A percentile compares a stretch with the other conserved stretches of the same genome.
Evolutionary conservation across 2,113 vertebrate genomes (phyloP).

Genomic region (Platycercus adscitus): DNA sequence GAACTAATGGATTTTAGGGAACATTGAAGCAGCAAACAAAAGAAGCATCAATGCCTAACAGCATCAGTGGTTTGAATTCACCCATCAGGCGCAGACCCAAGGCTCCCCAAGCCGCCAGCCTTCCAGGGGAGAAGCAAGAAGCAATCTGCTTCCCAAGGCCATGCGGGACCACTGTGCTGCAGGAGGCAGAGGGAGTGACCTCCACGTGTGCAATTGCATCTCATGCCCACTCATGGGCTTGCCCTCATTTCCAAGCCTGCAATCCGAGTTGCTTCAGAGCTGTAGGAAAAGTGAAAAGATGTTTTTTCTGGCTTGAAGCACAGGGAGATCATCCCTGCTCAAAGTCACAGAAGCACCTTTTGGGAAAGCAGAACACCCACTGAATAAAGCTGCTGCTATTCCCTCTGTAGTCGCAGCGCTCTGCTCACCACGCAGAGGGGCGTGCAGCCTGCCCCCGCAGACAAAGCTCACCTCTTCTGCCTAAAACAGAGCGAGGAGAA

Average conservation of each 20-base stretch:
- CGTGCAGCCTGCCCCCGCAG: not conserved
- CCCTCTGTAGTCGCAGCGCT: not conserved
- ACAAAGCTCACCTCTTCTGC: not conserved
- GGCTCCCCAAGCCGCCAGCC: not conserved
- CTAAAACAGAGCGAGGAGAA: not conserved
- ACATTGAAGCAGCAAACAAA: not conserved
- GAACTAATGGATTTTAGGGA: not conserved
- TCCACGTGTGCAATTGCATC: rapidly evolving
- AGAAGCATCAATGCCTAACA: rapidly evolving
- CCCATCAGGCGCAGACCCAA: not conserved
- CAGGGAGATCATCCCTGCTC: not conserved
- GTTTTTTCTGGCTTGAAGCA: not conserved
- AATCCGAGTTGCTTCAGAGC: not conserved
- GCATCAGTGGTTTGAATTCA: not conserved
- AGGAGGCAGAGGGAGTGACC: not conserved
- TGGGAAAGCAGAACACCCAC: not conserved
- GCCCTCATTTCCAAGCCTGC: not conserved
- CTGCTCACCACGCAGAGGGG: rapidly evolving
- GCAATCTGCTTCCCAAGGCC: not conserved
- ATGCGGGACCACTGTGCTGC: rapidly evolving
- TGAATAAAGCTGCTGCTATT: not conserved
- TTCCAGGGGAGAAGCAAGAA: not conserved
- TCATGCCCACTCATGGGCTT: not conserved
- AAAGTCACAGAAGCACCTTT: not conserved
- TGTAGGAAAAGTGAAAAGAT: not conserved